Percentiles rank a stretch among this genome's conserved stretches.
These are phyloP conservation scores for Daktulosphaira vitifoliae DNA, from an alignment of 1,140 invertebrate genomes.

Conservation along the genomic window DNA sequence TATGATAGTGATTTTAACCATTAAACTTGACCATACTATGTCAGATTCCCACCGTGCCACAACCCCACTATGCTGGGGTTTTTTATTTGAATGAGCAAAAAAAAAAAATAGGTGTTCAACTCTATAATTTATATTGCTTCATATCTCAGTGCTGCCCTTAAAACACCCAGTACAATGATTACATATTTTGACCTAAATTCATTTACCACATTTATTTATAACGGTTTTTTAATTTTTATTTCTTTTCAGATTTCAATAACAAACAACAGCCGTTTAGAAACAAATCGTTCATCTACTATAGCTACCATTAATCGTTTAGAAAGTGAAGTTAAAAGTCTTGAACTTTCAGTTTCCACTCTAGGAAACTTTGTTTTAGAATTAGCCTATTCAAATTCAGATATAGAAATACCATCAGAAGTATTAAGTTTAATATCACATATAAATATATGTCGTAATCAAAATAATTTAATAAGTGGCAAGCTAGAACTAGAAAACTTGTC, in stretches of 20 bases:
- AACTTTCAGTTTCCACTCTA: slow-evolving; percentile 53
- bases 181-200: too few species aligned
- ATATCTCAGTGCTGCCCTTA: too few species aligned
- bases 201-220: too few species aligned
- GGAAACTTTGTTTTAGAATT: slow-evolving; percentile 54
- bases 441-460: slow-evolving; percentile 40
- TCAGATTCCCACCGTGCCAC: too few species aligned
- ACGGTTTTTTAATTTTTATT: slow-evolving; percentile 1
- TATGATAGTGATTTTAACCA: too few species aligned
- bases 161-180: too few species aligned
- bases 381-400: slow-evolving; percentile 49
- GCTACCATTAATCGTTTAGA: slow-evolving; percentile 52
- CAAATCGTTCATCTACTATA: slow-evolving; percentile 50
- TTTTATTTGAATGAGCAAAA: too few species aligned
- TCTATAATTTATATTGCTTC: too few species aligned
- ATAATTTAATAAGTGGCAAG: neutral
- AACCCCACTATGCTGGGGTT: too few species aligned
- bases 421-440: slow-evolving; percentile 54
- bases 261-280: slow-evolving; percentile 55
- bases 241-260: slow-evolving; percentile 49
- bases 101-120: too few species aligned
- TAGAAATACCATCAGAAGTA: slow-evolving; percentile 57
- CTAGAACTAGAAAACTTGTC: neutral
- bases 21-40: too few species aligned
- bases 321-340: slow-evolving; percentile 54